A percentile compares a stretch with the other conserved stretches of the same genome.
Conservation (phyloP, 2,113 vertebrate genomes). For the Malaclemys terrapin region DNA sequence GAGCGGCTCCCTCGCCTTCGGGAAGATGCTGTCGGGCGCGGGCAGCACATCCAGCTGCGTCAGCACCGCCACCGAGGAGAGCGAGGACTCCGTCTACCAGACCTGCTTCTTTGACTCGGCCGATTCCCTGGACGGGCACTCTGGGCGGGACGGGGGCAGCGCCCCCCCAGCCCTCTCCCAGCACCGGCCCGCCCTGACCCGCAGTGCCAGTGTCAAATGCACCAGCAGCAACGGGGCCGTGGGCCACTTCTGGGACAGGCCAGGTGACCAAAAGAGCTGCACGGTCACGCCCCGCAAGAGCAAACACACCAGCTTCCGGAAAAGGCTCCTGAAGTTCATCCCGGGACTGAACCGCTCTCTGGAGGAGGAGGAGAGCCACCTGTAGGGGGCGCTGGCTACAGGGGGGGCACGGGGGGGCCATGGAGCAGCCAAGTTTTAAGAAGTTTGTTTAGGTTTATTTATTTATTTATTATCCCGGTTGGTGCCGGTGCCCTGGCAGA, state of each 20-base stretch:
- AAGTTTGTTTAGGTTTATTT: constrained; percentile 71
- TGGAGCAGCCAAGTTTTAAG: background rate
- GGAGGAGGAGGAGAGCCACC: constrained; percentile 97
- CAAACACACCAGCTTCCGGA: constrained; percentile 91
- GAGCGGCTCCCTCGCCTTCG: constrained; percentile 80
- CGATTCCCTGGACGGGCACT: constrained; percentile 26
- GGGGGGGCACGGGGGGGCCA: background rate
- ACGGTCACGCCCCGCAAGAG: constrained; percentile 82
- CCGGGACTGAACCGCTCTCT: constrained; percentile 93
- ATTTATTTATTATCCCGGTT: constrained; percentile 47
- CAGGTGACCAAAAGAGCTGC: constrained; percentile 69
- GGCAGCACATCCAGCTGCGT: constrained; percentile 82
- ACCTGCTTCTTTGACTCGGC: constrained; percentile 85
- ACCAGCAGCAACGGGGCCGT: constrained; percentile 38
- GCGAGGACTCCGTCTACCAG: constrained; percentile 90
- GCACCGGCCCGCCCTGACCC: constrained; percentile 24
- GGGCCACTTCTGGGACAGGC: constrained; percentile 68
- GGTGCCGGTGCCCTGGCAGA: background rate
- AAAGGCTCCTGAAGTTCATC: constrained; percentile 93
- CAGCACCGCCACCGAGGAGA: constrained; percentile 79
- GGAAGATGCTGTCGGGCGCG: constrained; percentile 70
- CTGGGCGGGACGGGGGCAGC: background rate
- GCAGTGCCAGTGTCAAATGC: constrained; percentile 92
- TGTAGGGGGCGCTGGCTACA: constrained; percentile 72
- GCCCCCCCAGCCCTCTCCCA: background rate